Evolutionary conservation across 2,888 invertebrate genomes (phyloP).

Genomic region (Euproctis similis): DNA sequence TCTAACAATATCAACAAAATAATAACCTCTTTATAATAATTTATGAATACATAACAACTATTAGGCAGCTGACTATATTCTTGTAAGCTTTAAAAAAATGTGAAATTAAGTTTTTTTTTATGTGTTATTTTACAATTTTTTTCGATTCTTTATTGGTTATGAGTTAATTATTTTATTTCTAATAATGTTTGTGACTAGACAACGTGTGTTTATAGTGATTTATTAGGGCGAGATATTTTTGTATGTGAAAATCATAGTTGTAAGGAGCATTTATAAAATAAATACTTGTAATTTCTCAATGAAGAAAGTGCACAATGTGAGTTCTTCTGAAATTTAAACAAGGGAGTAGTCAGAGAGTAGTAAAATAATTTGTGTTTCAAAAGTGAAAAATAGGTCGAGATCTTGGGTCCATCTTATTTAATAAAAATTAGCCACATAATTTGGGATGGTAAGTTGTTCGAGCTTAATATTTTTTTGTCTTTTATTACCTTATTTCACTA

Average conservation of each 20-base stretch:
- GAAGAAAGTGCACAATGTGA: slow-evolving; percentile 25
- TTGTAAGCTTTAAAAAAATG: slow-evolving; percentile 23
- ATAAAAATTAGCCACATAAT: no score
- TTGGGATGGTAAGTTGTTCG: no score
- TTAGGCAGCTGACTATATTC: slow-evolving; percentile 30
- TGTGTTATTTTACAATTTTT: slow-evolving; percentile 17
- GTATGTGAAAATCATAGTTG: slow-evolving; percentile 57
- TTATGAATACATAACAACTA: neutral
- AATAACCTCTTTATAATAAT: slow-evolving; percentile 9
- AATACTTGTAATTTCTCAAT: slow-evolving; percentile 30
- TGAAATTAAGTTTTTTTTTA: slow-evolving; percentile 14
- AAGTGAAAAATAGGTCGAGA: no score
- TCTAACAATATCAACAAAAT: slow-evolving; percentile 17
- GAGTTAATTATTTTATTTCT: slow-evolving; percentile 29
- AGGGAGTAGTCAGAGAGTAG: no score
- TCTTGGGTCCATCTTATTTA: no score
- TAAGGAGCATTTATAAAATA: slow-evolving; percentile 53
- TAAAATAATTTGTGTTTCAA: no score
- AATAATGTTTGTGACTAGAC: slow-evolving; percentile 38
- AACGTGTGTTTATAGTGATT: slow-evolving; percentile 59
- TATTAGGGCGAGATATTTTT: slow-evolving; percentile 69
- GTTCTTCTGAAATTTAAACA: no score
- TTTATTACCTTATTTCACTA: no score
- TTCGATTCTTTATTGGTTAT: slow-evolving; percentile 23
- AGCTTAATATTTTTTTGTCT: no score